Percentiles rank a stretch among this genome's conserved stretches.
phyloP scores from a whole-genome alignment of 2,113 vertebrate genomes.

The Atlantisia rogersi region DNA sequence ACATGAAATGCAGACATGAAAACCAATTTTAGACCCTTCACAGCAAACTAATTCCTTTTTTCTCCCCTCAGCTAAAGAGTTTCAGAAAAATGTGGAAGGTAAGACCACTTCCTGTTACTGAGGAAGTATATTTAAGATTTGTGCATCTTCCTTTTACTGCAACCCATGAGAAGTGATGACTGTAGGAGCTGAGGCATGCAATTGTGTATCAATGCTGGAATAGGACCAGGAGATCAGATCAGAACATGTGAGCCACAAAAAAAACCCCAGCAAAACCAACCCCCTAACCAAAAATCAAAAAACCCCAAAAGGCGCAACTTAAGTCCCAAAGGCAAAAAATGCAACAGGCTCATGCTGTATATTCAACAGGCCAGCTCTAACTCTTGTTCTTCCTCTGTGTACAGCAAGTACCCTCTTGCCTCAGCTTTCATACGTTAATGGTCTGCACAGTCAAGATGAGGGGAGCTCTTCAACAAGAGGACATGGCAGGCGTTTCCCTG shows the following conservation, averaged over 20 bases:
- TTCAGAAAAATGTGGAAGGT: background rate
- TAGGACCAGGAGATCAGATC: background rate
- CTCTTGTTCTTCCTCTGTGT: background rate
- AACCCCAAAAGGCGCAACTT: background rate
- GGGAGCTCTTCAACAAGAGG: background rate
- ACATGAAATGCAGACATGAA: background rate
- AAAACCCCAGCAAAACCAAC: no score
- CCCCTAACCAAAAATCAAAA: background rate
- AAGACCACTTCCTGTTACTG: background rate
- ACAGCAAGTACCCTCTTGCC: background rate
- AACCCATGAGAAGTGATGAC: background rate
- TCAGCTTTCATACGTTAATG: background rate
- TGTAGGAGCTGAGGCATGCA: background rate
- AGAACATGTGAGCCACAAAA: background rate
- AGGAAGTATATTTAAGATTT: background rate
- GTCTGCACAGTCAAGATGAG: background rate
- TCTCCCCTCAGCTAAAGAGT: background rate
- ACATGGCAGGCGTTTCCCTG: background rate
- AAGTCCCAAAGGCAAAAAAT: background rate
- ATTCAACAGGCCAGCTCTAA: background rate
- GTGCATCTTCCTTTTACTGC: background rate
- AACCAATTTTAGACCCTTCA: background rate
- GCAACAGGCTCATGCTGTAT: background rate
- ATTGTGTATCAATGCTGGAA: background rate
- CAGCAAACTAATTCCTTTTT: background rate